Conservation (phyloP, 2,113 vertebrate genomes). For the Mionectes macconnelli region DNA sequence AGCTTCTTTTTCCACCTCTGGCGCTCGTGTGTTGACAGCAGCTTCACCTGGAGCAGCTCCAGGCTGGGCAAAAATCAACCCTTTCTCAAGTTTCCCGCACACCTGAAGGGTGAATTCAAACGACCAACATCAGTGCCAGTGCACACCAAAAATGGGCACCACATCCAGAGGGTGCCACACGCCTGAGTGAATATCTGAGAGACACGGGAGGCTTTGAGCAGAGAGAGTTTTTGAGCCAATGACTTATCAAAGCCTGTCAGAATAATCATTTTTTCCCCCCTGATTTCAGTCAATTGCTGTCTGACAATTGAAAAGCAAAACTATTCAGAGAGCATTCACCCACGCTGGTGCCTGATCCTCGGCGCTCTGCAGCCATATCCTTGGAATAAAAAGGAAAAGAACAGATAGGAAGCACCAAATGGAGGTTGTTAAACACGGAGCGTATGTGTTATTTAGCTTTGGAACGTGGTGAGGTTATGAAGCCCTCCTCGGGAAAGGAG, state of each 20-base stretch:
- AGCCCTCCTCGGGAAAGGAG: neutral
- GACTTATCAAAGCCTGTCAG: constrained; percentile 46
- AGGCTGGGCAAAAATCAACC: neutral
- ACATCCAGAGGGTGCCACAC: neutral
- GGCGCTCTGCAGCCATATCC: constrained; percentile 7
- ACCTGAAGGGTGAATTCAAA: neutral
- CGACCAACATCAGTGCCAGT: neutral
- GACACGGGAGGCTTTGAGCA: constrained; percentile 4
- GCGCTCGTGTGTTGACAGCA: neutral
- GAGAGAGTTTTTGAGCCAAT: constrained; percentile 22
- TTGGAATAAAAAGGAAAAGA: constrained; percentile 18
- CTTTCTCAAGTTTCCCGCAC: neutral
- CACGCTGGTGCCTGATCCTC: constrained; percentile 34
- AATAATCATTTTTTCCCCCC: constrained; percentile 10
- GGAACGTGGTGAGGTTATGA: neutral
- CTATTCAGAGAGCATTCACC: constrained; percentile 33
- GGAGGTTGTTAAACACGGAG: constrained; percentile 43
- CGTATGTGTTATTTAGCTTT: constrained; percentile 33
- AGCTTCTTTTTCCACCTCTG: neutral
- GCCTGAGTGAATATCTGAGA: neutral
- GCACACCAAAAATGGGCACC: neutral
- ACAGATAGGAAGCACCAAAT: constrained; percentile 6
- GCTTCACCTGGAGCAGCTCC: neutral
- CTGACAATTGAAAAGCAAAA: constrained; percentile 47
- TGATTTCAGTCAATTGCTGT: constrained; percentile 48